Evolutionary conservation across 1,140 invertebrate genomes (phyloP).

Genomic region (Heliconius hermathena): DNA sequence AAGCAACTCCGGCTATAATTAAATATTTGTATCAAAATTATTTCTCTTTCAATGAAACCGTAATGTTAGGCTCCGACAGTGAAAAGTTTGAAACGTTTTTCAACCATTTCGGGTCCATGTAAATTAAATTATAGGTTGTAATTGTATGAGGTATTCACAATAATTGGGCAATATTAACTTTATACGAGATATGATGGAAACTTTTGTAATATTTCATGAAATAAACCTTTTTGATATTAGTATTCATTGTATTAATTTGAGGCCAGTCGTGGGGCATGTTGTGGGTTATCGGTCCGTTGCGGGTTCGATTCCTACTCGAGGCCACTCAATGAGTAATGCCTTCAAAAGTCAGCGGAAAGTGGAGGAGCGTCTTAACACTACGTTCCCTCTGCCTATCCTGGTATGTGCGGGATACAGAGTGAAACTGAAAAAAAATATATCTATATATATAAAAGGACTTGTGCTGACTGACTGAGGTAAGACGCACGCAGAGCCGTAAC

Average conservation of each 20-base stretch:
- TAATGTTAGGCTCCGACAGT: neutral
- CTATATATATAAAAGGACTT: too few relatives aligned
- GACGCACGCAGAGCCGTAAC: too few relatives aligned
- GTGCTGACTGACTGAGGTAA: too few relatives aligned
- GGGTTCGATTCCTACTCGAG: too few relatives aligned
- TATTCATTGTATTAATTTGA: neutral
- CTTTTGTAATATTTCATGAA: neutral
- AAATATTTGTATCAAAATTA: slow-evolving; percentile 9
- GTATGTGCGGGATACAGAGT: too few relatives aligned
- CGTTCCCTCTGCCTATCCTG: too few relatives aligned
- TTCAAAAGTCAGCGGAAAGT: too few relatives aligned
- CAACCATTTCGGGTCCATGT: neutral
- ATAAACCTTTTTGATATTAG: neutral
- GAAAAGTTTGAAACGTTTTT: slow-evolving; percentile 2
- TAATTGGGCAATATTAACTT: slow-evolving; percentile 3
- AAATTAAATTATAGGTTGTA: neutral
- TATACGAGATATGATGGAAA: neutral
- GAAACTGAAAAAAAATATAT: too few relatives aligned
- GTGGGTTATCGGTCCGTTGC: too few relatives aligned
- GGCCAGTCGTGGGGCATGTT: too few relatives aligned
- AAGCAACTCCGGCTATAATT: neutral
- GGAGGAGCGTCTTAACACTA: too few relatives aligned
- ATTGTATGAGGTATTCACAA: slow-evolving; percentile 4
- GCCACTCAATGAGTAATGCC: too few relatives aligned
- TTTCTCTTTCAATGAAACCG: slow-evolving; percentile 9